These are phyloP conservation scores for Caenorhabditis zanzibari DNA, from an alignment of 2,888 invertebrate genomes.

Conservation along the genomic window DNA sequence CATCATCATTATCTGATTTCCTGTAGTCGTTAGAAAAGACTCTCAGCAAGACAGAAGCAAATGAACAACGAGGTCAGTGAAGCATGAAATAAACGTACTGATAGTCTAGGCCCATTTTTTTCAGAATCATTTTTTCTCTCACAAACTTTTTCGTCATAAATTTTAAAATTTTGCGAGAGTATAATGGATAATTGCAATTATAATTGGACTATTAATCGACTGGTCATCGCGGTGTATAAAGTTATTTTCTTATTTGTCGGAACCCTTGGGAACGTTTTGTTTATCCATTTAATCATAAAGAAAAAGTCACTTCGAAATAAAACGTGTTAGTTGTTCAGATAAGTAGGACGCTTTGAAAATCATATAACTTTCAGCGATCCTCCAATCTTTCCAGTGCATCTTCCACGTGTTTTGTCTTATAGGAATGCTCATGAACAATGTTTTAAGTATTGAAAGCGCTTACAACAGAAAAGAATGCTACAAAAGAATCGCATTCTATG, in stretches of 20 bases:
- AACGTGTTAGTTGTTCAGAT: not conserved
- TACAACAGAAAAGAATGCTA: constrained; percentile 3
- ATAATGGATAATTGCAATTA: too few relatives aligned
- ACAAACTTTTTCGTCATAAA: too few relatives aligned
- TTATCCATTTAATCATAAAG: constrained; percentile 9
- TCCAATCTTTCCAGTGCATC: constrained; percentile 30
- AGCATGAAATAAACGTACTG: too few relatives aligned
- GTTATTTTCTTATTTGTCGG: constrained; percentile 3
- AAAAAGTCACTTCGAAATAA: not conserved
- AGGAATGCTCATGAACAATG: constrained; percentile 5
- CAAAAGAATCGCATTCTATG: constrained; percentile 8
- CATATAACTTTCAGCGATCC: constrained; percentile 21
- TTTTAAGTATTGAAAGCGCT: not conserved
- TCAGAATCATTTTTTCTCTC: too few relatives aligned
- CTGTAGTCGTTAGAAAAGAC: too few relatives aligned
- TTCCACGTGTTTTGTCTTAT: constrained; percentile 23
- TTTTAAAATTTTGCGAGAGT: too few relatives aligned
- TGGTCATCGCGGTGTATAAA: constrained; percentile 10
- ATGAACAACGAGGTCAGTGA: too few relatives aligned
- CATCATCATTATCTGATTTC: too few relatives aligned
- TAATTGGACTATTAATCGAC: too few relatives aligned
- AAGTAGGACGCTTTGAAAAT: too few relatives aligned
- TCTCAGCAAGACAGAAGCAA: too few relatives aligned
- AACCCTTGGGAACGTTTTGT: not conserved
- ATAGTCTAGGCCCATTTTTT: too few relatives aligned